These are phyloP conservation scores for Rhinoptilus africanus DNA, from an alignment of 2,113 vertebrate genomes.

Conservation along the genomic window DNA sequence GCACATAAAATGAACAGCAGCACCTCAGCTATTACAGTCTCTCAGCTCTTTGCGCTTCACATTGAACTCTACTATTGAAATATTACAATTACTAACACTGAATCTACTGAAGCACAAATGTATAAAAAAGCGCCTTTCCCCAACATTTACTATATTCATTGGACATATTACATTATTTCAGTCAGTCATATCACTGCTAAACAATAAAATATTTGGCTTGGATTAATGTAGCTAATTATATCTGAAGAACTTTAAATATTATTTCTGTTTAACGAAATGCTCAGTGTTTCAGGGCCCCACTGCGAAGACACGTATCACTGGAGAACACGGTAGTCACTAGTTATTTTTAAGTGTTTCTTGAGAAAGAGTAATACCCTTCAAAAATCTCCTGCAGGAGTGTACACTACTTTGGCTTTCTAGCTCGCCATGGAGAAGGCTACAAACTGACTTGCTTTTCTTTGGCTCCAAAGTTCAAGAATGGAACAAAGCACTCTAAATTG, in stretches of 20 bases:
- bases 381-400: slow-evolving; percentile 70
- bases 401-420: slow-evolving; percentile 72
- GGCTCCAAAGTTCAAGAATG: slow-evolving; percentile 84
- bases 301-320: not conserved
- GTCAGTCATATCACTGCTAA: slow-evolving; percentile 35
- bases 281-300: not conserved
- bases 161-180: slow-evolving; percentile 50
- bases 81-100: slow-evolving; percentile 70
- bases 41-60: slow-evolving; percentile 77
- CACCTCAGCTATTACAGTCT: slow-evolving; percentile 78
- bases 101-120: slow-evolving; percentile 65
- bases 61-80: slow-evolving; percentile 77
- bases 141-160: slow-evolving; percentile 51
- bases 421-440: slow-evolving; percentile 69
- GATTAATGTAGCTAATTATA: slow-evolving; percentile 58
- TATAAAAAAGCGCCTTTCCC: slow-evolving; percentile 42
- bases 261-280: slow-evolving; percentile 39
- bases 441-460: slow-evolving; percentile 79
- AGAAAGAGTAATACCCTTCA: slow-evolving; percentile 60
- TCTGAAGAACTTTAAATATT: slow-evolving; percentile 43
- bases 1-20: slow-evolving; percentile 86
- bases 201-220: slow-evolving; percentile 63
- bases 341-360: slow-evolving; percentile 72
- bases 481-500: slow-evolving; percentile 93
- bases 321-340: slow-evolving; percentile 40